These are phyloP conservation scores for Heterodera filipjevi DNA, from an alignment of 2,888 invertebrate species.

Conservation along the genomic window DNA sequence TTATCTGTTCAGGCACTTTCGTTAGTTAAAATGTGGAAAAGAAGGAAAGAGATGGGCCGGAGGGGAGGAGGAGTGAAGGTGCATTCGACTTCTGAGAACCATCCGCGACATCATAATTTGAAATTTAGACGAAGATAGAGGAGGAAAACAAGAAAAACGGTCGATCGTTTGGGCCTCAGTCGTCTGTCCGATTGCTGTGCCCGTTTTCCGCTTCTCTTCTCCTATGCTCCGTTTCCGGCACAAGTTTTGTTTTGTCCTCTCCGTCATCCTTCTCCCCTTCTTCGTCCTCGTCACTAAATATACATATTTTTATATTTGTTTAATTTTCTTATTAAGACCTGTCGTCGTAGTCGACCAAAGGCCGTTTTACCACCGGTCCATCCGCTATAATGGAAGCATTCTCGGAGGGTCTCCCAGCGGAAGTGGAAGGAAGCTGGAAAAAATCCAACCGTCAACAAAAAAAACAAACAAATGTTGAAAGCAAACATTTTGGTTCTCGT, in stretches of 20 bases:
- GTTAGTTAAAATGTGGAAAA: background rate
- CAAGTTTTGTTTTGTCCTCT: background rate
- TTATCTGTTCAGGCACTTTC: background rate
- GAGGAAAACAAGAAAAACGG: background rate
- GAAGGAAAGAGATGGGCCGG: background rate
- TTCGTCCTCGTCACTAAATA: background rate
- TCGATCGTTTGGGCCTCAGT: background rate
- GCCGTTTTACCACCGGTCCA: constrained; percentile 9
- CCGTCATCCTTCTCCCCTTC: background rate
- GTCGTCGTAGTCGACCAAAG: constrained; percentile 16
- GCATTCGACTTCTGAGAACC: background rate
- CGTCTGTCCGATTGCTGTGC: constrained; percentile 3
- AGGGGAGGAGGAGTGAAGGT: too few relatives aligned
- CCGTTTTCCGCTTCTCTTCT: background rate
- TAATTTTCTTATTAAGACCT: constrained; percentile 1
- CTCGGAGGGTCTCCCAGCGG: background rate
- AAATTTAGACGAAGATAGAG: background rate
- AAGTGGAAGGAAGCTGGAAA: constrained; percentile 9
- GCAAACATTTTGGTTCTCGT: background rate
- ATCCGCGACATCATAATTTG: background rate
- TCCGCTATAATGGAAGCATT: background rate
- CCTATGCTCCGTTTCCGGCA: background rate
- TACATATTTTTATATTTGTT: background rate
- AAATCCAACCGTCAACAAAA: background rate
- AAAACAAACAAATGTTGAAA: background rate